Evolutionary conservation across 2,888 invertebrate species (phyloP), one percentile per base, ranked within the genome.

Genomic region (Drosophila neotestacea): DNA sequence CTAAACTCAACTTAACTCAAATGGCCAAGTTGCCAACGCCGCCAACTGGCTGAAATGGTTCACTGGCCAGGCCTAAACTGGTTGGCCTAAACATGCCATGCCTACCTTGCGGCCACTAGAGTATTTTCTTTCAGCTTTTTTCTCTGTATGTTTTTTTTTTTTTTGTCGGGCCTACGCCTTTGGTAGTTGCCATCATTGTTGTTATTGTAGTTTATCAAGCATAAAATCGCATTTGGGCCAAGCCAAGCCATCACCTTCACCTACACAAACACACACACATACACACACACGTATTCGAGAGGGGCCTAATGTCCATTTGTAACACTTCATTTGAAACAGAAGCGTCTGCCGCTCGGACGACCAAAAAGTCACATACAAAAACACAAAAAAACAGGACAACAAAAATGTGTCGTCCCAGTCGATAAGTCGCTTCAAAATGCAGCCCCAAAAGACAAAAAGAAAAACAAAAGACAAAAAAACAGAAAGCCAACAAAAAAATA

Each of bases 321-420:
- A 84, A 83, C 83, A 83, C 83, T 83, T 83, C 85, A 83, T 83
- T 83, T 83, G 84, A 81, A 83, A 79, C 84, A 84, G 86, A 77
- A 84, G 81, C 73, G 66, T 3, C 59, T 39, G 56, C 28, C 67
- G 41, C 63, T 62, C 55, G 46, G 27, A 44, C 59, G 22, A 51
- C 51, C 64, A 48, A 61, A 79, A 72, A 72, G 76, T 75, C 65
- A 73, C 60, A 62, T 39, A 51, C 5, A 55, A 44, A 44, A 36
- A 39, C 10, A 36, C 16, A 16, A 3, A 36, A 27, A 16, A 10
- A 13, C 41, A 51, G 54, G 34, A 50, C 22, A 55, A 42, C 46
- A 47, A 32, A 56, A 70, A 66, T 62, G 70, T 66, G 71, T 62
- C 66, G 62, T 11, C 44, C 38, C 47, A 72, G 75, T 59, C 73